These are phyloP conservation scores for Epirrita christyi DNA, from an alignment of 2,888 invertebrate species.

Conservation along the genomic window DNA sequence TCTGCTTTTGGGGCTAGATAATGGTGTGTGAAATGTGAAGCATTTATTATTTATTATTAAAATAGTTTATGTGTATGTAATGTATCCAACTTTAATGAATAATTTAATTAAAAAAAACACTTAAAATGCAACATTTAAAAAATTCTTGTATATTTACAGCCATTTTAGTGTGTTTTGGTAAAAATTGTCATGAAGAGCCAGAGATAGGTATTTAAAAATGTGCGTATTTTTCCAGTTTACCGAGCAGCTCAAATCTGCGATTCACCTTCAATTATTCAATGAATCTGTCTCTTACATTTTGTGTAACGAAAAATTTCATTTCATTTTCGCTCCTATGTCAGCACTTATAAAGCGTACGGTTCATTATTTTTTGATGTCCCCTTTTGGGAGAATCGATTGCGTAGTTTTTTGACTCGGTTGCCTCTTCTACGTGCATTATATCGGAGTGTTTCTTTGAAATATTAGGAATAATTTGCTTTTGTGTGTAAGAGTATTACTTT, in stretches of 20 bases:
- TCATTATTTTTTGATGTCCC: slow-evolving; percentile 48
- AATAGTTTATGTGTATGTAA: too few species aligned
- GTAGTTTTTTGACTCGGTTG: slow-evolving; percentile 25
- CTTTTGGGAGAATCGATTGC: slow-evolving; percentile 14
- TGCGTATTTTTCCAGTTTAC: background rate
- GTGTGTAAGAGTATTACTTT: too few species aligned
- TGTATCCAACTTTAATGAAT: too few species aligned
- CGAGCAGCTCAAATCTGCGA: slow-evolving; percentile 47
- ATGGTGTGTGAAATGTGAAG: too few species aligned
- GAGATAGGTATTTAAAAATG: background rate
- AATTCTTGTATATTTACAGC: background rate
- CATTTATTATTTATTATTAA: too few species aligned
- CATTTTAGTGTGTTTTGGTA: background rate
- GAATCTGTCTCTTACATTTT: slow-evolving; percentile 74
- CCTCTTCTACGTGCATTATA: slow-evolving; percentile 13
- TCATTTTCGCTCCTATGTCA: slow-evolving; percentile 58
- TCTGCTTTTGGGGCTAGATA: too few species aligned
- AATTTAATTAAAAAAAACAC: too few species aligned
- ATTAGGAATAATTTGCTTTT: slow-evolving; percentile 1
- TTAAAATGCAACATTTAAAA: too few species aligned
- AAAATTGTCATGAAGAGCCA: background rate
- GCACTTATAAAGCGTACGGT: slow-evolving; percentile 50
- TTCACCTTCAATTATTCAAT: slow-evolving; percentile 66
- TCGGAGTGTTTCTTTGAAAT: slow-evolving; percentile 18
- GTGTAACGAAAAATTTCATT: slow-evolving; percentile 75